Evolutionary conservation across 2,797 vertebrate species (phyloP), one percentile per base, ranked within the genome.

Genomic region (Natrix natrix): DNA sequence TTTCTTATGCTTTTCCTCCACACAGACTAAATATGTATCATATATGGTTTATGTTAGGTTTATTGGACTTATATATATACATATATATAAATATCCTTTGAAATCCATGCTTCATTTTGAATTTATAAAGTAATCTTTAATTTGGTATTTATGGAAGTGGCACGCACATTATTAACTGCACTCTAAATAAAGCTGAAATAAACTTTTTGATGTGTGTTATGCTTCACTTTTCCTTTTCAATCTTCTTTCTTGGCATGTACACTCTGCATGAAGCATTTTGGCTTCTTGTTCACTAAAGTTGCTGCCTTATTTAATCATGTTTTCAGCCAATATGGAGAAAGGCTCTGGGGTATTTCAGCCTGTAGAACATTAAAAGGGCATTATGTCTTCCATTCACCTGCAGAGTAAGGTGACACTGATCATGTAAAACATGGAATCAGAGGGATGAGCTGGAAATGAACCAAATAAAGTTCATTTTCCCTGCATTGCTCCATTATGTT

Each of bases 391-490:
- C 95, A 90, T 92, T 96, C 95, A 96, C 95, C 96, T 96, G 94
- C 96, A 95, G 95, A 94, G 94, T 92, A 78, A 96, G 94, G 90
- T 96, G 96, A 92, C 94, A 87, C 54, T 0, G 0, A 95, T 94
- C 88, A 4, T 94, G 93, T 86, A 95, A 96, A 93, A 96, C 95
- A 94, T 20, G 87, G 90, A 95, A 93, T 52, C 59, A 87, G 93
- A 95, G 93, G 95, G 93, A 96, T 96, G 95, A 95, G 92, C 93
- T 96, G 96, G 96, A 97, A 96, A 90, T 91, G 69, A 93, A 96
- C 95, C 95, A 97, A 96, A 96, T 95, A 94, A 97, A 96, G 96
- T 96, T 94, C 95, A 92, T 96, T 97, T 97, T 88, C 93, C 94
- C 94, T 95, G 94, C 94, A 94, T 91, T 95, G 94, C 96, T 96